A percentile compares a stretch with the other conserved stretches of the same genome.
phyloP scores from a whole-genome alignment of 2,888 invertebrate species.

The Clivina fossor region DNA sequence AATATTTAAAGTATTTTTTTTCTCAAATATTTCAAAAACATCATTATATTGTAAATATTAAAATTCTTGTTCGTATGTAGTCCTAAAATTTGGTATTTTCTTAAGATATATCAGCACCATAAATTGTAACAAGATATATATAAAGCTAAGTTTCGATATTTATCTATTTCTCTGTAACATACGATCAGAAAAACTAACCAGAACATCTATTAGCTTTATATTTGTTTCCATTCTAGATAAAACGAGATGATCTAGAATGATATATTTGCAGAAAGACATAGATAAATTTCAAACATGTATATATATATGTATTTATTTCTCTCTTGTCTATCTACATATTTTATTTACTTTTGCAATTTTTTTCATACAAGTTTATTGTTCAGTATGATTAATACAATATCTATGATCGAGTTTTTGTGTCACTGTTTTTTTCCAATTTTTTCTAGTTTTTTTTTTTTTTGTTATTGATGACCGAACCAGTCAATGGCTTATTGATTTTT shows the following conservation, averaged over 20 bases:
- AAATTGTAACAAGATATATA: slow-evolving; percentile 23
- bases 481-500: no score
- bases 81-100: neutral
- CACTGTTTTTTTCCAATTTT: neutral
- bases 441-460: no score
- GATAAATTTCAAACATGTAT: neutral
- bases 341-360: no score
- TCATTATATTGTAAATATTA: no score
- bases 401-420: neutral
- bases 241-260: slow-evolving; percentile 19
- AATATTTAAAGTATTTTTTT: neutral
- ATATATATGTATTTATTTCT: neutral
- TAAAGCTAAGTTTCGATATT: no score
- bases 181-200: slow-evolving; percentile 19
- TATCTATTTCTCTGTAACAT: slow-evolving; percentile 3
- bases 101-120: slow-evolving; percentile 19
- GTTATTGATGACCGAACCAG: no score
- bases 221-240: slow-evolving; percentile 6
- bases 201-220: slow-evolving; percentile 20
- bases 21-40: neutral
- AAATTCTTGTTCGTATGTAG: no score
- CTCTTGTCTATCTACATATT: neutral
- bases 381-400: neutral
- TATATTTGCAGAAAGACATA: slow-evolving; percentile 15
- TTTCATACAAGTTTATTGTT: neutral